phyloP scores from a whole-genome alignment of 2,888 invertebrate genomes.

The Calameuta filiformis region DNA sequence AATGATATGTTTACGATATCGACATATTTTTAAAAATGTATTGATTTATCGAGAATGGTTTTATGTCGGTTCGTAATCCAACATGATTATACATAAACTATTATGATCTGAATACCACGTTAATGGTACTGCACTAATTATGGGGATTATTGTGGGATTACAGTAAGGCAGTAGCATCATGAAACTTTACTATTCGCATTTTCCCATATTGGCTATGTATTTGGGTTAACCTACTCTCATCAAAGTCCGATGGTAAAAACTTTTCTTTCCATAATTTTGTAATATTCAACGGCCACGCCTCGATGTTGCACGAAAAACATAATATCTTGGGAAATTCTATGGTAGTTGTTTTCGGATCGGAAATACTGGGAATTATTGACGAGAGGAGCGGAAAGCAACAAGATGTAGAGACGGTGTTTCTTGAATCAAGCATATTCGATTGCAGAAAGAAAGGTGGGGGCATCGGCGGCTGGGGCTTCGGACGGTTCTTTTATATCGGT shows the following conservation, averaged over 20 bases:
- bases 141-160: background rate
- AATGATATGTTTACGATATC: background rate
- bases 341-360: background rate
- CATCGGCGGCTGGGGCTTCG: background rate
- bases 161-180: background rate
- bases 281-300: background rate
- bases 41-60: background rate
- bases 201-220: background rate
- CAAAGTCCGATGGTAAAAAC: background rate
- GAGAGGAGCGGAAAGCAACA: background rate
- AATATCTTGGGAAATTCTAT: background rate
- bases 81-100: background rate
- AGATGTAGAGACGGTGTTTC: background rate
- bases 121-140: background rate
- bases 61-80: background rate
- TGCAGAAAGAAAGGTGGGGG: background rate
- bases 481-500: constrained; percentile 1
- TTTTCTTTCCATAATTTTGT: background rate
- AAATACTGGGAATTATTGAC: background rate
- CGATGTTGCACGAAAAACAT: background rate
- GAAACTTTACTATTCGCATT: background rate
- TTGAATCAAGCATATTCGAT: background rate
- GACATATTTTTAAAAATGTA: background rate
- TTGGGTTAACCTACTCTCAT: background rate
- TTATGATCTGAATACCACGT: background rate